Conservation (phyloP, 30 jellyfish, hydroid and myxozoan species). For the Turritopsis dohrnii region DNA sequence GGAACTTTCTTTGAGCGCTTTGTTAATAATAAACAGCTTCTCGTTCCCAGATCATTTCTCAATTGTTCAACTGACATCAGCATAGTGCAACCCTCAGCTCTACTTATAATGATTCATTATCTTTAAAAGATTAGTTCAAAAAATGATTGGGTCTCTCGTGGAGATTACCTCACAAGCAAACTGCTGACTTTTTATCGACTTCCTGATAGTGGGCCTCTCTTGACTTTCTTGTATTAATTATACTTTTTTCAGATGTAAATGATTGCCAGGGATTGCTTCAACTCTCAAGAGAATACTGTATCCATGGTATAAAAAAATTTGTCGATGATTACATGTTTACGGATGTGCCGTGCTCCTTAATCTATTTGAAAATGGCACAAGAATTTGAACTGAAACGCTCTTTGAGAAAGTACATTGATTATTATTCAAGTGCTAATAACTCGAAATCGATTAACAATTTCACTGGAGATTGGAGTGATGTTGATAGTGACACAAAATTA, state of each 20-base stretch:
- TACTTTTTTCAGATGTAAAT: neutral
- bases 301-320: neutral
- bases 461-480: neutral
- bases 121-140: no score
- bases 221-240: no score
- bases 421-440: neutral
- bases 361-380: neutral
- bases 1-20: no score
- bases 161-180: no score
- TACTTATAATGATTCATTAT: no score
- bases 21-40: no score
- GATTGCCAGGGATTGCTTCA: neutral
- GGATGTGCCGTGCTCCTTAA: neutral
- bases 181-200: no score
- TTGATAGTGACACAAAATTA: neutral
- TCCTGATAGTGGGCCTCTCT: no score
- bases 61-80: no score
- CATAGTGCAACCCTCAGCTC: no score
- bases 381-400: neutral
- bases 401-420: neutral
- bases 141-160: no score
- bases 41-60: no score
- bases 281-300: neutral
- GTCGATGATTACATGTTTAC: neutral
- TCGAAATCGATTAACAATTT: neutral